Base-by-base conservation (phyloP, 2,113 vertebrate species). In the Limanda limanda region DNA sequence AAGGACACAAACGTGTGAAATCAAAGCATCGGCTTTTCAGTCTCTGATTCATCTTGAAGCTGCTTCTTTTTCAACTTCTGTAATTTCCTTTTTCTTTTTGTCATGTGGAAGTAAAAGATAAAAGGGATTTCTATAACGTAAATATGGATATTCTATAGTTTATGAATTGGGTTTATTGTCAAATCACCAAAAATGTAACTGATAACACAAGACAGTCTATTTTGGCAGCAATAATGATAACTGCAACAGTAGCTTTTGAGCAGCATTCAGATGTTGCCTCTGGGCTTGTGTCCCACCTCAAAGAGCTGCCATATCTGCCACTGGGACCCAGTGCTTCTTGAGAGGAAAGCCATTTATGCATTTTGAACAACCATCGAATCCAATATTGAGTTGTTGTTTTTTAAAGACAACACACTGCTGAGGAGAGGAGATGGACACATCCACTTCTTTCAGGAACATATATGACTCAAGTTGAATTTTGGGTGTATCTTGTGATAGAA, bases 181-280 rank as follows among this genome's bases (percentile, higher is more conserved):
- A 12, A 42, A 42, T 42, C 11, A 42, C 11, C 40, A 42, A 42
- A 42, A 13, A 42, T 42, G 11, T 12, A 0, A 42, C 11, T 3
- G 40, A 11, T 42, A 54, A 54, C 9, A n/a, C 6, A 54, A 54
- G 20, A 48, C 15, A 48, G 4, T 13, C 10, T 1, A 56, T 56
- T 56, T 20, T 9, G 7, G 51, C 54, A 56, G 5, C 54, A 51
- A 24, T n/a, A 58, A 24, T 8, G 9, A 31, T 18, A 18, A 21
- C n/a, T 10, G 37, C 23, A 47, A 65, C 25, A 35, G 20, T 15
- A 24, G 72, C 9, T 54, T 27, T 37, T 40, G 18, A 78, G n/a
- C 47, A 66, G 37, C 47, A 57, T 70, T 70, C 60, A 68, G 57
- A 72, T 60, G 52, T 62, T 62, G 83, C 69, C 69, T 74, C 75